phyloP scores from a whole-genome alignment of 2,888 invertebrate species.

The Linyphia triangularis region DNA sequence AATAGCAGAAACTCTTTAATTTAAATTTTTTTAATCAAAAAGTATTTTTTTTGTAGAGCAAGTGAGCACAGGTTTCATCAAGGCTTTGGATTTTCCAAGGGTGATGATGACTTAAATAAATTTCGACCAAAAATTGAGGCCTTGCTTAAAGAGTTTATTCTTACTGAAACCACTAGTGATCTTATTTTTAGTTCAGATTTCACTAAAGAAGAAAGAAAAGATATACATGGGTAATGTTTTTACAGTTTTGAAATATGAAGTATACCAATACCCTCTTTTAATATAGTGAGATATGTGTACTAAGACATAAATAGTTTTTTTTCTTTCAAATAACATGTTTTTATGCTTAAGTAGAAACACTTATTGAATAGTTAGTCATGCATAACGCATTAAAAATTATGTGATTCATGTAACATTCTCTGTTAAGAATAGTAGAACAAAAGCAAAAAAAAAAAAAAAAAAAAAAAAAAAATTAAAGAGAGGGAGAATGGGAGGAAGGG shows the following conservation, averaged over 20 bases:
- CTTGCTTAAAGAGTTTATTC: constrained; percentile 65
- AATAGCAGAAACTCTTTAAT: neutral
- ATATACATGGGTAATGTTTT: constrained; percentile 80
- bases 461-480: too few species aligned
- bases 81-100: constrained; percentile 78
- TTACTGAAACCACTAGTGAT: constrained; percentile 79
- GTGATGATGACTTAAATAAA: neutral
- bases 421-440: too few species aligned
- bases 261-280: neutral
- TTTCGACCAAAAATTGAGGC: constrained; percentile 16
- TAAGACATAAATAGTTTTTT: too few species aligned
- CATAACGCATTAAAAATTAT: too few species aligned
- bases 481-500: too few species aligned
- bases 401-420: too few species aligned
- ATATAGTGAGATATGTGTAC: too few species aligned
- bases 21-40: neutral
- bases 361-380: too few species aligned
- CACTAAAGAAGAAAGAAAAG: constrained; percentile 80
- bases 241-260: neutral
- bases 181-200: constrained; percentile 81
- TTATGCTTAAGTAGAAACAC: too few species aligned
- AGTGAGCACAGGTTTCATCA: constrained; percentile 72
- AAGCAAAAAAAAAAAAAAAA: too few species aligned
- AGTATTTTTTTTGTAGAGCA: constrained; percentile 69
- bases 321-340: neutral